Conservation (phyloP, 2,888 invertebrate species). For the Gandaritis pyraliata region DNA sequence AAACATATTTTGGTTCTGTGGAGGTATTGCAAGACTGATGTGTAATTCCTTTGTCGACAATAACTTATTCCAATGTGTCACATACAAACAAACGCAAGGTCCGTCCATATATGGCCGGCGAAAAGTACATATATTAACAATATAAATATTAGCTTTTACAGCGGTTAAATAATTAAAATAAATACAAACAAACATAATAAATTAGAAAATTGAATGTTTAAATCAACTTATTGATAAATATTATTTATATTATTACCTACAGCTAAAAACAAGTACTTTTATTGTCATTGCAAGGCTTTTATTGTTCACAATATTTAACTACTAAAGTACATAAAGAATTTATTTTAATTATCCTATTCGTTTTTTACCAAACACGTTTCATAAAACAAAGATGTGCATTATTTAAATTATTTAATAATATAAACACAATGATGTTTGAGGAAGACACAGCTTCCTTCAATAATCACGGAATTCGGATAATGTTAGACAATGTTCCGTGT, state of each 20-base stretch:
- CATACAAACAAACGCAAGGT: constrained; percentile 10
- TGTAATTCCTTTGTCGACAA: constrained; percentile 8
- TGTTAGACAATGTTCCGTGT: constrained; percentile 47
- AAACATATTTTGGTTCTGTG: neutral
- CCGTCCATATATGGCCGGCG: neutral
- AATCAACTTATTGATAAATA: too few relatives aligned
- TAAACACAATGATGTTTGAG: constrained; percentile 44
- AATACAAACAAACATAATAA: too few relatives aligned
- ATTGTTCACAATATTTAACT: too few relatives aligned
- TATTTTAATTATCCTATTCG: too few relatives aligned
- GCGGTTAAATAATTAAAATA: too few relatives aligned
- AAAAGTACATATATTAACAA: constrained; percentile 1
- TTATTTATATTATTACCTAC: too few relatives aligned
- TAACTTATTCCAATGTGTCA: neutral
- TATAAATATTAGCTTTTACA: constrained; percentile 10
- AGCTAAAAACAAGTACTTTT: too few relatives aligned
- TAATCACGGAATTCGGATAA: constrained; percentile 23
- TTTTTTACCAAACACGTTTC: too few relatives aligned
- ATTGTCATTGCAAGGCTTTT: too few relatives aligned
- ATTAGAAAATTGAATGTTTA: too few relatives aligned
- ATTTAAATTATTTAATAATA: constrained; percentile 17
- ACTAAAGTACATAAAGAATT: too few relatives aligned
- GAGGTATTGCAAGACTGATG: neutral
- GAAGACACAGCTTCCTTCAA: constrained; percentile 50
- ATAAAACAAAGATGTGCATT: neutral